Evolutionary conservation across 2,113 vertebrate species (phyloP).

Genomic region (Lophochroa leadbeateri): DNA sequence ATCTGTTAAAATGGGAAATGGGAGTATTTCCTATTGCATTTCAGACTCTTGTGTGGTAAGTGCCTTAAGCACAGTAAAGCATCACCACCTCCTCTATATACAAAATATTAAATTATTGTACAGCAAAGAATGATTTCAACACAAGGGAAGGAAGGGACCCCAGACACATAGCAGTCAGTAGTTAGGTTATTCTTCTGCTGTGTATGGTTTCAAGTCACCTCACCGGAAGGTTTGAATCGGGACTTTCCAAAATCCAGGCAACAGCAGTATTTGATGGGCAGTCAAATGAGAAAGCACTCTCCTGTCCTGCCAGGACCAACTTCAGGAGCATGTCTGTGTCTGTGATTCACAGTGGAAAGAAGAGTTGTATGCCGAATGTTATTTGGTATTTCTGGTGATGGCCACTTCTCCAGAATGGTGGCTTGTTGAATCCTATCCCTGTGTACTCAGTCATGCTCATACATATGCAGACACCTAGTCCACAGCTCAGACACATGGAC

Average conservation of each 20-base stretch:
- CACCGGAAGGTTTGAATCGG: not conserved
- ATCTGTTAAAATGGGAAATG: not conserved
- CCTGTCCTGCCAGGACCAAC: not conserved
- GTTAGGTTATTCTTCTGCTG: not conserved
- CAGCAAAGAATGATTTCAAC: not conserved
- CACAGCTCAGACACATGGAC: not conserved
- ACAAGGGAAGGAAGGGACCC: not conserved
- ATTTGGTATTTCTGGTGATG: not conserved
- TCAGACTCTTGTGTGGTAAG: not conserved
- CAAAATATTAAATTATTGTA: not conserved
- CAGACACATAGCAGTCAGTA: not conserved
- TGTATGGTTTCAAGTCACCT: not conserved
- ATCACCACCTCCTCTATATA: not conserved
- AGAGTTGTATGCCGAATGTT: not conserved
- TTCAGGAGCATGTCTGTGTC: rapidly evolving
- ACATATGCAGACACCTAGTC: not conserved
- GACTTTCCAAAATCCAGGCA: not conserved
- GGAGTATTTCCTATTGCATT: not conserved
- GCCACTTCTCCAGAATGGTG: not conserved
- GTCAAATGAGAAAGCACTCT: not conserved
- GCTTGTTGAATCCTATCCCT: not conserved
- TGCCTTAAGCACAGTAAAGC: not conserved
- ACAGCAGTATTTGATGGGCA: not conserved
- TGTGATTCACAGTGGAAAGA: not conserved
- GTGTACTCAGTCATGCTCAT: not conserved